phyloP scores from a whole-genome alignment of 2,113 vertebrate species.

The Caretta caretta region DNA sequence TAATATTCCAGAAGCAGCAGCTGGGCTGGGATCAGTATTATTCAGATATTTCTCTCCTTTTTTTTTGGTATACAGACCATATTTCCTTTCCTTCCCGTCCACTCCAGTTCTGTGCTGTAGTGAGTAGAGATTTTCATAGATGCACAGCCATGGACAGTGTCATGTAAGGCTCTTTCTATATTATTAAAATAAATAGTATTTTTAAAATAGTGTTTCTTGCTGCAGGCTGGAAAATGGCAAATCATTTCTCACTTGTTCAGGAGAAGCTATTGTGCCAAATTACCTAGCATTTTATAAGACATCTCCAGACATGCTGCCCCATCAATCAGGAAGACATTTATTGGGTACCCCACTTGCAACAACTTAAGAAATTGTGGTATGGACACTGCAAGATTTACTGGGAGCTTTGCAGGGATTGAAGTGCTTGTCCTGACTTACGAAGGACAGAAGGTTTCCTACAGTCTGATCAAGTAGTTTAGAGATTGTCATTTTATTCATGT shows the following conservation, averaged over 20 bases:
- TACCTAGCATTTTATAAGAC: constrained; percentile 60
- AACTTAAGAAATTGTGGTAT: constrained; percentile 24
- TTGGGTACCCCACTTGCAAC: constrained; percentile 47
- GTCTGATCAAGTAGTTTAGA: background rate
- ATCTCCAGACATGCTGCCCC: constrained; percentile 34
- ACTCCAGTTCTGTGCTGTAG: background rate
- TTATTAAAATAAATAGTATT: constrained; percentile 66
- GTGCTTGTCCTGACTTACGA: constrained; percentile 10
- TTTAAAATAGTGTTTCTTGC: constrained; percentile 7
- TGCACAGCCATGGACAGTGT: background rate
- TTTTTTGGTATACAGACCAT: fast-evolving
- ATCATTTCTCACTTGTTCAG: constrained; percentile 36
- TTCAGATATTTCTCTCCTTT: background rate
- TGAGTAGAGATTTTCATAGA: fast-evolving
- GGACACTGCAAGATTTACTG: constrained; percentile 43
- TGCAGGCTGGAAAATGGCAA: constrained; percentile 40
- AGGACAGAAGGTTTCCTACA: background rate
- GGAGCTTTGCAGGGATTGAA: background rate
- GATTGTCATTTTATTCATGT: background rate
- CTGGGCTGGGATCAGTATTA: background rate
- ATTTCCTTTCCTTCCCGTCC: background rate
- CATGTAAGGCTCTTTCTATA: constrained; percentile 12
- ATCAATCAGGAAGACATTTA: constrained; percentile 72
- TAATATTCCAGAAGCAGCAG: background rate
- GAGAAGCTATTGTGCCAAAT: constrained; percentile 51